phyloP scores from a whole-genome alignment of 2,888 invertebrate genomes.

The Urechis unicinctus region DNA sequence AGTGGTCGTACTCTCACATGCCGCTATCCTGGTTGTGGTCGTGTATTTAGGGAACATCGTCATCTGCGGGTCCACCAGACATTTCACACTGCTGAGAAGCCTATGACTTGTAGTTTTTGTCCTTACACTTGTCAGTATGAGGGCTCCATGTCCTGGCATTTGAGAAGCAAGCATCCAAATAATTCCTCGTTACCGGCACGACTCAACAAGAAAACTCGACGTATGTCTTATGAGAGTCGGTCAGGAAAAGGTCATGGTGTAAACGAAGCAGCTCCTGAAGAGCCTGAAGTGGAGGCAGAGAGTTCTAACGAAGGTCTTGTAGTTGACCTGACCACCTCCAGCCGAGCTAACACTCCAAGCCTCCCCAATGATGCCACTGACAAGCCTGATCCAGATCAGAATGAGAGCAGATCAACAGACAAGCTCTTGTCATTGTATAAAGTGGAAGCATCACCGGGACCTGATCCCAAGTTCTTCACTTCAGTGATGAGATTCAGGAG shows the following conservation, averaged over 20 bases:
- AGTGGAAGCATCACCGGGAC: not conserved
- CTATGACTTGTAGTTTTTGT: slow-evolving; percentile 17
- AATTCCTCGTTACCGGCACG: not conserved
- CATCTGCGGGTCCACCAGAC: slow-evolving; percentile 17
- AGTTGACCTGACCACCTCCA: too few relatives aligned
- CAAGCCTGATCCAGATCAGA: not conserved
- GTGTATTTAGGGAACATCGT: slow-evolving; percentile 14
- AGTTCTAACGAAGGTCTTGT: too few relatives aligned
- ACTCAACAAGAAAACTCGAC: not conserved
- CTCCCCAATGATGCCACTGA: not conserved
- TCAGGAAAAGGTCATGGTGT: too few relatives aligned
- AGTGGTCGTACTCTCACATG: slow-evolving; percentile 5
- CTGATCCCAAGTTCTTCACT: slow-evolving; percentile 11
- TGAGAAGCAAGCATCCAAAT: slow-evolving; percentile 17
- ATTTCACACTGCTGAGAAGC: slow-evolving; percentile 17
- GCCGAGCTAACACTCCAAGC: not conserved
- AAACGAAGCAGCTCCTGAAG: too few relatives aligned
- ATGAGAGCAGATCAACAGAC: not conserved
- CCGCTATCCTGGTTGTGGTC: slow-evolving; percentile 14
- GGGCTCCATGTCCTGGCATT: slow-evolving; percentile 23
- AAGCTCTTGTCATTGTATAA: not conserved
- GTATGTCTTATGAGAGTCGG: not conserved
- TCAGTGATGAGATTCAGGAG: slow-evolving; percentile 13
- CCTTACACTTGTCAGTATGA: slow-evolving; percentile 17
- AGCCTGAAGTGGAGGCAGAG: not conserved